phyloP scores from a whole-genome alignment of 2,888 invertebrate species.

The Synanthedon andrenaeformis region DNA sequence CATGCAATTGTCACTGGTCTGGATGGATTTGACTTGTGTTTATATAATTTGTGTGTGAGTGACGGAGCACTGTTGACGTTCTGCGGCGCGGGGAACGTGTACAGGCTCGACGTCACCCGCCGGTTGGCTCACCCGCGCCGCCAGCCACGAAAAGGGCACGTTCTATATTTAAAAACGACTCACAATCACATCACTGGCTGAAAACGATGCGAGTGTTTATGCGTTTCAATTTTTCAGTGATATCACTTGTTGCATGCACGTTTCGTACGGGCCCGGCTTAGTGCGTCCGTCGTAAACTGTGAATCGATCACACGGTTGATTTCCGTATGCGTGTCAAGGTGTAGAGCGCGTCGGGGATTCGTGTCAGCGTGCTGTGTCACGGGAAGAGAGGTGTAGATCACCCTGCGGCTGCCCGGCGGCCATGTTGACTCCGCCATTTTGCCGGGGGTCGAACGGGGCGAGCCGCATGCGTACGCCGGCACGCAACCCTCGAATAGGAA shows the following conservation, averaged over 20 bases:
- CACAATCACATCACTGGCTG: conserved; percentile 52
- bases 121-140: conserved; percentile 62
- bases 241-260: conserved; percentile 68
- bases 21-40: conserved; percentile 29
- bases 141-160: conserved; percentile 57
- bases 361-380: conserved; percentile 56
- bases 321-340: conserved; percentile 46
- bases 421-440: conserved; percentile 71
- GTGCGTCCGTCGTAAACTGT: conserved; percentile 31
- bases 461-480: conserved; percentile 67
- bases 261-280: conserved; percentile 22
- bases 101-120: conserved; percentile 53
- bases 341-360: conserved; percentile 44
- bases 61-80: conserved; percentile 63
- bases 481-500: conserved; percentile 47
- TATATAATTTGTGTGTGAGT: conserved; percentile 37
- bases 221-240: conserved; percentile 31
- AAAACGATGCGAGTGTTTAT: conserved; percentile 35
- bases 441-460: conserved; percentile 56
- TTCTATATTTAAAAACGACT: conserved; percentile 60
- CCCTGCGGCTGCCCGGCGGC: conserved; percentile 68
- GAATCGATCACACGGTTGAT: conserved; percentile 46
- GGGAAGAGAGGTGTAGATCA: conserved; percentile 57
- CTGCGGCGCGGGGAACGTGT: conserved; percentile 61
- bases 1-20: conserved; percentile 18